Conservation (phyloP, 1,140 invertebrate species). For the Copidosoma floridanum region DNA sequence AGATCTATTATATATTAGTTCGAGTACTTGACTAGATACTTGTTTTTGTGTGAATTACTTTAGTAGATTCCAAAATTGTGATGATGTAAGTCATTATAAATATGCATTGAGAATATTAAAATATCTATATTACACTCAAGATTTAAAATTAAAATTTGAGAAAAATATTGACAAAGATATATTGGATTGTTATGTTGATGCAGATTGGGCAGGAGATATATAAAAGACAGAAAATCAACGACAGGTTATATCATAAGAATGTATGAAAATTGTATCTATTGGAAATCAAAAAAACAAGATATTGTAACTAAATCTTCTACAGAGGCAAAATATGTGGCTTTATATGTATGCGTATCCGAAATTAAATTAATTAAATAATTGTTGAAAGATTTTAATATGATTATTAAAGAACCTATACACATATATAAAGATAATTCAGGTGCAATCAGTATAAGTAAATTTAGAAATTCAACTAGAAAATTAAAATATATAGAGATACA, state of each 20-base stretch:
- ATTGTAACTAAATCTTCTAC: conserved; percentile 26
- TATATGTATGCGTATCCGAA: conserved; percentile 26
- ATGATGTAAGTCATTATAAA: conserved; percentile 6
- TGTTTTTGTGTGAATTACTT: conserved; percentile 16
- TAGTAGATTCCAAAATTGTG: conserved; percentile 11
- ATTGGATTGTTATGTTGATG: conserved; percentile 33
- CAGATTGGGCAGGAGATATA: conserved; percentile 42
- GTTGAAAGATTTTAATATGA: conserved; percentile 15
- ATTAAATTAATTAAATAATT: conserved; percentile 19
- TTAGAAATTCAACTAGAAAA: not conserved
- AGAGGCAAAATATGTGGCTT: conserved; percentile 26
- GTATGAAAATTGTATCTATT: conserved; percentile 17
- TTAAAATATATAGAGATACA: not conserved
- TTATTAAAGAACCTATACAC: conserved; percentile 8
- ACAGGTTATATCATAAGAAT: conserved; percentile 39
- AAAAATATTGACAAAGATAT: conserved; percentile 4
- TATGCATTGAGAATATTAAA: conserved; percentile 18
- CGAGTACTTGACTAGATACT: conserved; percentile 5
- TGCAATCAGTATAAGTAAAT: not conserved
- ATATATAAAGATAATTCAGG: conserved; percentile 27
- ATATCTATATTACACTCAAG: conserved; percentile 19
- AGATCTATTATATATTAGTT: conserved; percentile 7
- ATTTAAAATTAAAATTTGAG: conserved; percentile 17
- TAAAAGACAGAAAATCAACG: conserved; percentile 39
- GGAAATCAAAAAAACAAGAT: conserved; percentile 27